phyloP scores from a whole-genome alignment of 2,888 invertebrate genomes.

The Scrobipalpa costella region DNA sequence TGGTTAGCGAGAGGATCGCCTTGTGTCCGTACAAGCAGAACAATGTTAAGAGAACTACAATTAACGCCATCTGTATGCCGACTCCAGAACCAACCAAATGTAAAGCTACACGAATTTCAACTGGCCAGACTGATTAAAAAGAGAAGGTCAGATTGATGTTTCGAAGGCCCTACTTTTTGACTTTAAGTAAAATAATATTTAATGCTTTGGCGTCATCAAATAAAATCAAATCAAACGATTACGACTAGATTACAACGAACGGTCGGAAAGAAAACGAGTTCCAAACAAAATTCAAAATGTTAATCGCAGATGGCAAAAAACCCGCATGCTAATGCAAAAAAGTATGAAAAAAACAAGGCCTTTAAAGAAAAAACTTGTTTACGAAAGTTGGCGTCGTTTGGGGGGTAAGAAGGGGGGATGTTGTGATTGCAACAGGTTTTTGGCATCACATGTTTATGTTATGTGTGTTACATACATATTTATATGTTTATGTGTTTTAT shows the following conservation, averaged over 20 bases:
- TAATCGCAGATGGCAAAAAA: background rate
- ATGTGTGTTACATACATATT: constrained; percentile 20
- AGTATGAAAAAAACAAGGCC: constrained; percentile 6
- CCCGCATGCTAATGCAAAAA: background rate
- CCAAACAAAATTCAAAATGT: background rate
- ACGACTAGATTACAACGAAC: background rate
- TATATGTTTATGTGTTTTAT: constrained; percentile 12
- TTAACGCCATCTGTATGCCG: background rate
- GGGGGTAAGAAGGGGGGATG: constrained; percentile 25
- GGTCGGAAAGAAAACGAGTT: background rate
- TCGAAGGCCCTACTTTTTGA: too few relatives aligned
- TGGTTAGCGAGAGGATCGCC: constrained; percentile 3
- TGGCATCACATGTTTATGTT: constrained; percentile 21
- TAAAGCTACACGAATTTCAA: background rate
- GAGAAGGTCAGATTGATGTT: too few relatives aligned
- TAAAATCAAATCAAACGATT: background rate
- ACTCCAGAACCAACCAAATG: background rate
- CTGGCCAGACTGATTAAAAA: too few relatives aligned
- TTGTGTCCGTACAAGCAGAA: constrained; percentile 5
- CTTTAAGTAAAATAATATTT: background rate
- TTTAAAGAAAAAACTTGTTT: constrained; percentile 35
- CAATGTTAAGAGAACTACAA: background rate
- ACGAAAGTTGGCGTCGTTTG: constrained; percentile 31
- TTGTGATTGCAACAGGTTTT: constrained; percentile 33
- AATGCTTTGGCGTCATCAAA: background rate